Conservation (phyloP, 2,797 vertebrate species). For the Limnodromus scolopaceus region DNA sequence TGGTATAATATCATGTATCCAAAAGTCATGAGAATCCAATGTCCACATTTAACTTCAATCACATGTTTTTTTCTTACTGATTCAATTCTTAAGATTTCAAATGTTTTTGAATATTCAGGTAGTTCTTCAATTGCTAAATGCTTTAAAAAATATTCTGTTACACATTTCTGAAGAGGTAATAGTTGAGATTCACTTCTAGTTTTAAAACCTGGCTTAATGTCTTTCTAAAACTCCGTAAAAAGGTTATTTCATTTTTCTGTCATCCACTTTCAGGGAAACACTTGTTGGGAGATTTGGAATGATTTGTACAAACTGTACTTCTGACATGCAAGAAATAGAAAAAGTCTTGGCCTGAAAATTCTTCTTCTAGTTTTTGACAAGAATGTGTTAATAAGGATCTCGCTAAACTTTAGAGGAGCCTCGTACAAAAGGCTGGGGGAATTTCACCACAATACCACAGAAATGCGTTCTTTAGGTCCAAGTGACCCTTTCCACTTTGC, state of each 20-base stretch:
- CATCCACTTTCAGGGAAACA: not conserved
- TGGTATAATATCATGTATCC: conserved; percentile 78
- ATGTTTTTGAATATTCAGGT: not conserved
- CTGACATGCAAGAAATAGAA: not conserved
- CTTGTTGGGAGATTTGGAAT: not conserved
- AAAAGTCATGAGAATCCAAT: conserved; percentile 76
- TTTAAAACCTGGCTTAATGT: not conserved
- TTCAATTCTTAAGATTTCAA: not conserved
- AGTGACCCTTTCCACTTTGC: not conserved
- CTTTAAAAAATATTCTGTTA: not conserved
- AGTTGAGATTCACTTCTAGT: not conserved
- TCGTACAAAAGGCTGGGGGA: not conserved
- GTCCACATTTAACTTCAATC: not conserved
- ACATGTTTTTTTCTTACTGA: not conserved
- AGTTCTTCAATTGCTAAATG: not conserved
- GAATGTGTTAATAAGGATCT: not conserved
- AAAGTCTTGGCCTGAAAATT: not conserved
- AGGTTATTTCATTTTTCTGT: not conserved
- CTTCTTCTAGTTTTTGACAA: not conserved
- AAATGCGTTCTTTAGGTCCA: not conserved
- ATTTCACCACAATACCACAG: not conserved
- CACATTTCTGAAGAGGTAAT: not conserved
- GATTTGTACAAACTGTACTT: not conserved
- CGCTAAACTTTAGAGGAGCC: not conserved
- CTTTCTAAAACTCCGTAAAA: not conserved